These are phyloP conservation scores for Eupsilia transversa DNA, from an alignment of 2,888 invertebrate genomes.

Conservation along the genomic window DNA sequence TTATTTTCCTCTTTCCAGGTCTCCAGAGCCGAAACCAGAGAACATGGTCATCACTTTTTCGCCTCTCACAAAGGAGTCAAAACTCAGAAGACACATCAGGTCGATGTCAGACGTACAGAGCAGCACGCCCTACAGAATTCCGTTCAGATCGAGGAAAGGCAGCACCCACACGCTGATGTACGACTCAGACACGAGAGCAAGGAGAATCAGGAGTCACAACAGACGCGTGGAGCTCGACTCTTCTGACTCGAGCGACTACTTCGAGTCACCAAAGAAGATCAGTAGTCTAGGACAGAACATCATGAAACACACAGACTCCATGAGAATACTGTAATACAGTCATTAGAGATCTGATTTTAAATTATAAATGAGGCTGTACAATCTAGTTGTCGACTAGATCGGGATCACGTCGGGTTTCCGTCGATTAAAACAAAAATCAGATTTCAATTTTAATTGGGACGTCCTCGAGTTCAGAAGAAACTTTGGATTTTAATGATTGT, in stretches of 20 bases:
- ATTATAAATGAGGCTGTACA: constrained; percentile 77
- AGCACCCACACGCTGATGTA: constrained; percentile 83
- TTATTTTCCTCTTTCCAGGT: constrained; percentile 78
- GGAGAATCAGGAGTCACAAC: constrained; percentile 78
- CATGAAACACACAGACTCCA: constrained; percentile 86
- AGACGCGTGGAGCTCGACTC: constrained; percentile 79
- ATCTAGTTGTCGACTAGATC: constrained; percentile 77
- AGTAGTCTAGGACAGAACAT: constrained; percentile 83
- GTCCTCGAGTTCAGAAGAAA: constrained; percentile 21
- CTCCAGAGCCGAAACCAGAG: constrained; percentile 78
- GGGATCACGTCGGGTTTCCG: constrained; percentile 69
- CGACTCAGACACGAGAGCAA: constrained; percentile 85
- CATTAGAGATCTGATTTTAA: constrained; percentile 73
- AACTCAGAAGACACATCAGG: constrained; percentile 84
- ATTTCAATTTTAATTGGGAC: constrained; percentile 41
- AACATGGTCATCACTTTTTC: constrained; percentile 75
- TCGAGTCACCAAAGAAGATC: constrained; percentile 78
- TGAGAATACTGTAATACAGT: constrained; percentile 83
- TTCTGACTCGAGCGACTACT: constrained; percentile 85
- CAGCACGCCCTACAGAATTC: constrained; percentile 85
- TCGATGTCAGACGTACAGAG: constrained; percentile 89
- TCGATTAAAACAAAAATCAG: constrained; percentile 38
- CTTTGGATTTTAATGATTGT: constrained; percentile 17
- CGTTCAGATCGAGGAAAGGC: constrained; percentile 81
- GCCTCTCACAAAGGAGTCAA: constrained; percentile 85